These are phyloP conservation scores for Pollenia amentaria DNA, from an alignment of 2,888 invertebrate species.

Conservation along the genomic window DNA sequence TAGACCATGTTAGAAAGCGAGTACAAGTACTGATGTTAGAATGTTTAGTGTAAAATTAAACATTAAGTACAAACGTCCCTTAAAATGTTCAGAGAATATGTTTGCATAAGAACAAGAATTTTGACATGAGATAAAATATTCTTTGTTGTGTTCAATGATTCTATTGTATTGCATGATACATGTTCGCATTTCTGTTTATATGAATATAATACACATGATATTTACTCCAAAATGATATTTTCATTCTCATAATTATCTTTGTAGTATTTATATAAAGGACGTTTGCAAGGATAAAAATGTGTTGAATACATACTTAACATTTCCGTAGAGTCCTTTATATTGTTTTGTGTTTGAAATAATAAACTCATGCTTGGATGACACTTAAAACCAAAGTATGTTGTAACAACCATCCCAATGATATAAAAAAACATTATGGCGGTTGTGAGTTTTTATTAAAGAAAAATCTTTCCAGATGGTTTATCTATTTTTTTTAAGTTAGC, in stretches of 20 bases:
- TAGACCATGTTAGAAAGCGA: conserved; percentile 5
- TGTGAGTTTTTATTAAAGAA: conserved; percentile 15
- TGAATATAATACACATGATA: conserved; percentile 51
- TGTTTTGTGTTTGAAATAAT: conserved; percentile 36
- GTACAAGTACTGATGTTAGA: conserved; percentile 42
- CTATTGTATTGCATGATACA: conserved; percentile 49
- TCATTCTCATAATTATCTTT: conserved; percentile 29
- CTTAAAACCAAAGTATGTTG: conserved; percentile 74
- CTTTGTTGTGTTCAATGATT: conserved; percentile 13
- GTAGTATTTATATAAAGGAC: conserved; percentile 26
- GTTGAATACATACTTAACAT: conserved; percentile 67
- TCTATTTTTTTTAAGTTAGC: conserved; percentile 12
- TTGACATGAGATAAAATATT: conserved; percentile 53
- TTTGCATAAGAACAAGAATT: conserved; percentile 36
- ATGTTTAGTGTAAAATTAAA: conserved; percentile 58
- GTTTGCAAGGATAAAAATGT: conserved; percentile 40
- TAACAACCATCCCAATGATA: conserved; percentile 49
- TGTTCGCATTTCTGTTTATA: conserved; percentile 23
- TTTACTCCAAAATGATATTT: conserved; percentile 70
- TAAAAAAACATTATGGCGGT: conserved; percentile 37
- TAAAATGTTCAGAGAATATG: background rate
- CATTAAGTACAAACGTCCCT: conserved; percentile 54
- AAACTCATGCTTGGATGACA: conserved; percentile 74
- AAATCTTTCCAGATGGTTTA: conserved; percentile 66
- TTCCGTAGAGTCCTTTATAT: conserved; percentile 48